Evolutionary conservation across 2,113 vertebrate species (phyloP), one percentile per base, ranked within the genome.

Genomic region (Aegotheles bennettii): DNA sequence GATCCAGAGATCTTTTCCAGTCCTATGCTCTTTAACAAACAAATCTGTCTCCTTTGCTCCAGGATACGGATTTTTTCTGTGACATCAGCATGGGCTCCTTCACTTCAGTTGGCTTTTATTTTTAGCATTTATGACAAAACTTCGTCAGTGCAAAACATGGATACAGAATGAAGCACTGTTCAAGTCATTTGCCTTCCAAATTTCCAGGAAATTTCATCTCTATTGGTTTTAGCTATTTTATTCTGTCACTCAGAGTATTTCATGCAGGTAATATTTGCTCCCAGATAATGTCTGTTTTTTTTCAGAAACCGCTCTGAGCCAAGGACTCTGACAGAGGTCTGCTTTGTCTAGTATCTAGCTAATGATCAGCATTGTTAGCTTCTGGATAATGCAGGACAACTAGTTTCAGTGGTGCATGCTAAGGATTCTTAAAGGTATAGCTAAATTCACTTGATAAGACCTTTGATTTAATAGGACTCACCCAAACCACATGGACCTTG

Each of bases 161-260:
- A 78, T 90, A 77, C 54, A 92, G 54, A 89, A 86, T 36, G 59
- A 82, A 89, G 81, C 53, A 94, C 59, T 89, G 65, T 89, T 89
- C 40, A 57, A 85, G 60, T 43, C 33, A 40, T 67, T 82, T 89
- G n/a, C 90, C 23, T 86, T 83, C 82, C 71, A 78, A 38, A 92
- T 92, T 89, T 92, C 86, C 90, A 89, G 77, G 71, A 92, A 86
- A 89, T 68, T 86, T 92, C 42, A 42, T 29, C 65, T 82, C 31
- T 86, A 4, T 47, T 92, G 26, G 81, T 78, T 94, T 84, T 88
- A 86, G 76, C 43, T 68, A 51, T 71, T 94, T 80, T 43, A 43
- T 70, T 89, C 54, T 63, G 60, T 11, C 15, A 36, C 53, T 78
- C 36, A 2, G 57, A 53, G 29, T 51, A 56, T 78, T 89, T 68